Evolutionary conservation across 2,888 invertebrate species (phyloP), one percentile per base, ranked within the genome.

Genomic region (Bellardia pandia): DNA sequence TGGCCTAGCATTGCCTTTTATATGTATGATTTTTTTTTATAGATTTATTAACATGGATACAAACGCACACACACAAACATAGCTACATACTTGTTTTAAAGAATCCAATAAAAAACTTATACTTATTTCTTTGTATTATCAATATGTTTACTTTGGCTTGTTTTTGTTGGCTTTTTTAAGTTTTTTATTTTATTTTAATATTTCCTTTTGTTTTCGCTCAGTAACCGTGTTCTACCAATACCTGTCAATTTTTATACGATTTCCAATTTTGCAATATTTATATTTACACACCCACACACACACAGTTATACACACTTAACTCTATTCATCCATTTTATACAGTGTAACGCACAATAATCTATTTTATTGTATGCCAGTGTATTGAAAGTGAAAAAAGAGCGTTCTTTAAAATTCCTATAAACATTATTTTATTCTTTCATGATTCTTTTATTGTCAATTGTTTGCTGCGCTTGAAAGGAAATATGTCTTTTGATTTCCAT

Each of bases 401-500:
- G 2, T 23, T 82, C 23, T 72, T 83, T 83, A 14, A 77, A 72
- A 78, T 68, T 60, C 68, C 42, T 72, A 78, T 77, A 72, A 78
- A 78, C 3, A 72, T 71, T 84, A 37, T 78, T 56, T 13, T 30
- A 64, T 64, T 40, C 33, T 30, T 42, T 71, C 11, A n/a, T 71
- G 40, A 37, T 75, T 68, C 2, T 51, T 51, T 53, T 42, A 62
- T 16, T 11, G 37, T 33, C 23, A 16, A 56, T 76, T 76, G 33
- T 76, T 60, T 71, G 42, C 2, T 23, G 45, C n/a, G 16, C 1
- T 42, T 64, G 40, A 69, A 58, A 76, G 58, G 11, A 66, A 58
- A 60, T 16, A 78, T 60, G 66, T 74, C 78, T 78, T 84, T 84
- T 84, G 78, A 78, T 78, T 78, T 78, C 48, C 78, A 78, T 84